Conservation (phyloP, 2,888 invertebrate species). For the Drosophila koepferae region DNA sequence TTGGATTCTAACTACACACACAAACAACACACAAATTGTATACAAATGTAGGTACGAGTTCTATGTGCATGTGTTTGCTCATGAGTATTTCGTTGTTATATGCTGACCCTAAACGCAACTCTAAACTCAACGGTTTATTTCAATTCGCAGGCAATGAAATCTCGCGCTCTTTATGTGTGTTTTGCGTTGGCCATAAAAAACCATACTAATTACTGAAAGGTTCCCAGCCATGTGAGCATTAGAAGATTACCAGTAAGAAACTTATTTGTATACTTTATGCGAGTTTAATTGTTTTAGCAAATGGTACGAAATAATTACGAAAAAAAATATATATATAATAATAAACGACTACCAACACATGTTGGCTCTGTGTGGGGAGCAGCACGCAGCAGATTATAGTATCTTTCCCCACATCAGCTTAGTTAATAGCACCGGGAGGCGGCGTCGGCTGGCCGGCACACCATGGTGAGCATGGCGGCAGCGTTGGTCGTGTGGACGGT, state of each 20-base stretch:
- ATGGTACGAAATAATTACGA: conserved; percentile 56
- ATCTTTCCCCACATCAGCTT: conserved; percentile 7
- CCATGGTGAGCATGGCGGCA: conserved; percentile 61
- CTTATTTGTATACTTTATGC: conserved; percentile 63
- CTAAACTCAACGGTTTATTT: conserved; percentile 36
- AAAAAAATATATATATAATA: conserved; percentile 5
- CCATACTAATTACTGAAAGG: conserved; percentile 48
- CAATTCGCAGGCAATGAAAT: conserved; percentile 42
- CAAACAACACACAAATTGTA: background rate
- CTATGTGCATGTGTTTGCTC: background rate
- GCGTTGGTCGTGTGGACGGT: background rate
- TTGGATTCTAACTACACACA: background rate
- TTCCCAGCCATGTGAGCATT: conserved; percentile 9
- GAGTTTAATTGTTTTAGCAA: conserved; percentile 65
- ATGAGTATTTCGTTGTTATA: conserved; percentile 8
- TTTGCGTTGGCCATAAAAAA: conserved; percentile 25
- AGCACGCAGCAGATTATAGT: conserved; percentile 9
- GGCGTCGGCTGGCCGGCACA: conserved; percentile 60
- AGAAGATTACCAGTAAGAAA: conserved; percentile 31
- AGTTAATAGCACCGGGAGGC: conserved; percentile 59
- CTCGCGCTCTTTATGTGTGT: conserved; percentile 7
- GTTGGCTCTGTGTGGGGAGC: background rate
- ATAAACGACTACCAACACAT: conserved; percentile 20
- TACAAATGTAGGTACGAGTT: background rate
- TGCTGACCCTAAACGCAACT: conserved; percentile 16